Base-by-base conservation (phyloP, 1,140 invertebrate species). In the Octopus bimaculoides region DNA sequence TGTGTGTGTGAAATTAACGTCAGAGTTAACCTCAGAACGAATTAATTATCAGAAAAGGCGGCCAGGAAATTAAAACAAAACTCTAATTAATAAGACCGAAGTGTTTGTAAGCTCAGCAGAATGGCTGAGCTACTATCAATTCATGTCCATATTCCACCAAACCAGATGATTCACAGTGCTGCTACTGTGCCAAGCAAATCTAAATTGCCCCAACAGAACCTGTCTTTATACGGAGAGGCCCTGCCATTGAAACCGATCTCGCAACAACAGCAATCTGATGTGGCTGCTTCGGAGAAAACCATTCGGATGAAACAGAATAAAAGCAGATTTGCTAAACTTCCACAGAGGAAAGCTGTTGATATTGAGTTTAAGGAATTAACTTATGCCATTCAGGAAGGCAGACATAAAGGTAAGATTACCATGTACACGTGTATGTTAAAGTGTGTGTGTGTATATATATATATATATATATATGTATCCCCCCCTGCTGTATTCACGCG, bases 281-380 rank as follows among this genome's bases (percentile, higher is more conserved):
- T 7, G 73, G 26, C 26, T 0, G 26, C 55, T 52, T n/a, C 75
- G 14, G 10, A 54, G 10, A 55, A 77, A 53, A 77, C 80, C 52
- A 61, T 78, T 71, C 71, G 71, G 10, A 79, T 71, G 53, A 79
- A 69, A 6, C 17, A 84, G 66, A 76, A 79, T 73, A 81, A 77
- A 79, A 83, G 73, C 79, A 84, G 76, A 76, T 86, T 81, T 79
- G 83, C 82, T 10, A 82, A 83, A 79, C 91, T 96, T 76, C 94
- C 94, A 4, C 94, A 95, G 85, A 92, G 95, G 74, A 95, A 95
- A 54, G 94, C 95, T 74, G 95, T 97, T 55, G 95, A 96, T 88
- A 95, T 97, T 81, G 94, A 95, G 90, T 97, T 96, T 90, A 92
- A 92, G 77, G 93, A 96, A 86, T 91, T 97, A 55, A 94, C 94